Percentiles rank a stretch among this genome's conserved stretches.
These are phyloP conservation scores for Pseudomyrmex concolor DNA, from an alignment of 1,140 invertebrate genomes.

Conservation along the genomic window DNA sequence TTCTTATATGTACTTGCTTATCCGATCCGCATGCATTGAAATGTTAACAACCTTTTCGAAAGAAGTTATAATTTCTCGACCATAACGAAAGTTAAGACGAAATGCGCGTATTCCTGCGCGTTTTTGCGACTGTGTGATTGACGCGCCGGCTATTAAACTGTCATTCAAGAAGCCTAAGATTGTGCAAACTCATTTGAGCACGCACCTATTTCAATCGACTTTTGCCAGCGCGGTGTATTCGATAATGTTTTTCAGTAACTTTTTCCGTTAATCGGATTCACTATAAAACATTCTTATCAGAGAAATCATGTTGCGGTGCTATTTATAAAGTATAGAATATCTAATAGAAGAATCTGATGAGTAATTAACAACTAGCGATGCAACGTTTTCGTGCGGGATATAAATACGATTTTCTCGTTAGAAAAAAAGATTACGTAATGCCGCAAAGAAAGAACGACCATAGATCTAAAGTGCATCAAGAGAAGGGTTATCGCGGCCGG, in stretches of 20 bases:
- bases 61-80: neutral
- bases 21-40: neutral
- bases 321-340: no score
- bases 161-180: no score
- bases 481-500: slow-evolving; percentile 27
- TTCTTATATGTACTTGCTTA: neutral
- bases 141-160: no score
- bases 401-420: slow-evolving; percentile 5
- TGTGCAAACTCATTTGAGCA: no score
- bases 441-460: neutral
- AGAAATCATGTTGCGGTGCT: no score
- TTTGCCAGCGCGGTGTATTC: no score
- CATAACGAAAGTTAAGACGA: slow-evolving; percentile 7
- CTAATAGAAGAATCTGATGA: no score
- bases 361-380: no score
- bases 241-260: no score
- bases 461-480: slow-evolving; percentile 24
- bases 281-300: no score
- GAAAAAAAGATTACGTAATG: neutral
- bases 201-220: no score
- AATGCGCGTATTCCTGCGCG: neutral
- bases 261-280: no score
- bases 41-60: slow-evolving; percentile 44
- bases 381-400: neutral
- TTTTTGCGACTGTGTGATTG: neutral